Conservation (phyloP, 2,113 vertebrate species). For the Chloropsis cyanopogon region DNA sequence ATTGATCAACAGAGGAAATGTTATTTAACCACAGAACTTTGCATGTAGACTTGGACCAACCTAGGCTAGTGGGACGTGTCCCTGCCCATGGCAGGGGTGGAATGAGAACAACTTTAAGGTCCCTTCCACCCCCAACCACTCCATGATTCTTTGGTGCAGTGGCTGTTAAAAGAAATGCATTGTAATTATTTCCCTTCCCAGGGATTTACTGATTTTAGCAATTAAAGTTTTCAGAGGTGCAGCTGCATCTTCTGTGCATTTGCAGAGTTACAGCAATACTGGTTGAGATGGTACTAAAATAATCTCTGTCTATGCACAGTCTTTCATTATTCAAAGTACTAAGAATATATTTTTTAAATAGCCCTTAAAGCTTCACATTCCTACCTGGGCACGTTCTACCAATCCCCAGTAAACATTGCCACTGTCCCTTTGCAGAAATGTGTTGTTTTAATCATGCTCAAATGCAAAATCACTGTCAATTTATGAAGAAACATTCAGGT, state of each 20-base stretch:
- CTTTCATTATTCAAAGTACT: neutral
- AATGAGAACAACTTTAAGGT: neutral
- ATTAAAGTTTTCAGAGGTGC: neutral
- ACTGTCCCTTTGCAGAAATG: neutral
- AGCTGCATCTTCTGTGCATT: neutral
- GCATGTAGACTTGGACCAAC: neutral
- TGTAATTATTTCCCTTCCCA: conserved; percentile 8
- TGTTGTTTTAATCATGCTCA: neutral
- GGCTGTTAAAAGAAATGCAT: conserved; percentile 34
- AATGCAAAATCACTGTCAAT: neutral
- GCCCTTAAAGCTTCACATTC: neutral
- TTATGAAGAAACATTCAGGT: neutral
- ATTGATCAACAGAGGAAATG: conserved; percentile 2
- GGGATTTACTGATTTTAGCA: conserved; percentile 32
- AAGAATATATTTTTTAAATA: neutral
- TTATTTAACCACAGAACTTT: conserved; percentile 27
- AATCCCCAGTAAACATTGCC: neutral
- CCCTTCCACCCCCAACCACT: neutral
- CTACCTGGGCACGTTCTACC: neutral
- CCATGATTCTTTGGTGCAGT: neutral
- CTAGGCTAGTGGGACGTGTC: neutral
- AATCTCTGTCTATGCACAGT: neutral
- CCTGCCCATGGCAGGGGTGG: neutral
- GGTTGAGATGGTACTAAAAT: neutral
- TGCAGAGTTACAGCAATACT: neutral